phyloP scores from a whole-genome alignment of 2,888 invertebrate genomes.

The Drosophila quinaria region DNA sequence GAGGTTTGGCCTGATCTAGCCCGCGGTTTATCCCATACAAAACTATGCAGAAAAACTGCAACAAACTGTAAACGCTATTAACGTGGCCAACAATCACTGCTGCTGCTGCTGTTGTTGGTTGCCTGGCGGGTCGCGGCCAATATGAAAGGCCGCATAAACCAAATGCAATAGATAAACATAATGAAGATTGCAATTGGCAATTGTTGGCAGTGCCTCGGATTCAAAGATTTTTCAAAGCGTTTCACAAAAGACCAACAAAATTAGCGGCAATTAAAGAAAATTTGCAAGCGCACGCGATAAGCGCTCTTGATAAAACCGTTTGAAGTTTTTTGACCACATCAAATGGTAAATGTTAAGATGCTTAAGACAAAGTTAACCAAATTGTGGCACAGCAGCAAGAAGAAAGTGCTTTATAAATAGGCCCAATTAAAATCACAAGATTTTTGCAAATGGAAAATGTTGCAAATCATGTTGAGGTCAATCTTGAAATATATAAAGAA shows the following conservation, averaged over 20 bases:
- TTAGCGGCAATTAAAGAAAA: constrained; percentile 73
- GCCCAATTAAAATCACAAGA: constrained; percentile 5
- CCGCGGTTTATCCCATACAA: constrained; percentile 13
- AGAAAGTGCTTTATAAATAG: constrained; percentile 19
- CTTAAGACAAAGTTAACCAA: constrained; percentile 42
- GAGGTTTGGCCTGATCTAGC: constrained; percentile 33
- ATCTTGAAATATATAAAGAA: not conserved
- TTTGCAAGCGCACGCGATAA: constrained; percentile 61
- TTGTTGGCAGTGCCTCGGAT: constrained; percentile 50
- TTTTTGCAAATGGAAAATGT: constrained; percentile 3
- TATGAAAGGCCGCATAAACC: constrained; percentile 63
- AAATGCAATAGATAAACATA: constrained; percentile 67
- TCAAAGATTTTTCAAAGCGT: constrained; percentile 22
- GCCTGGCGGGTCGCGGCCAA: constrained; percentile 38
- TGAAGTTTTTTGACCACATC: constrained; percentile 15
- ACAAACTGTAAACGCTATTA: constrained; percentile 17
- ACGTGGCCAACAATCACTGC: constrained; percentile 34
- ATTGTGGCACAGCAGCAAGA: not conserved
- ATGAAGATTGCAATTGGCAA: constrained; percentile 72
- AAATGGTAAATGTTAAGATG: constrained; percentile 16
- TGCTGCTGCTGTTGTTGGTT: constrained; percentile 1
- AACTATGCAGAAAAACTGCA: constrained; percentile 5
- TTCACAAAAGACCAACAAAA: constrained; percentile 33
- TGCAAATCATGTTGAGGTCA: constrained; percentile 7
- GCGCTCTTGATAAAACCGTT: constrained; percentile 54